Evolutionary conservation across 2,797 vertebrate species (phyloP).

Genomic region (Crenichthys baileyi): DNA sequence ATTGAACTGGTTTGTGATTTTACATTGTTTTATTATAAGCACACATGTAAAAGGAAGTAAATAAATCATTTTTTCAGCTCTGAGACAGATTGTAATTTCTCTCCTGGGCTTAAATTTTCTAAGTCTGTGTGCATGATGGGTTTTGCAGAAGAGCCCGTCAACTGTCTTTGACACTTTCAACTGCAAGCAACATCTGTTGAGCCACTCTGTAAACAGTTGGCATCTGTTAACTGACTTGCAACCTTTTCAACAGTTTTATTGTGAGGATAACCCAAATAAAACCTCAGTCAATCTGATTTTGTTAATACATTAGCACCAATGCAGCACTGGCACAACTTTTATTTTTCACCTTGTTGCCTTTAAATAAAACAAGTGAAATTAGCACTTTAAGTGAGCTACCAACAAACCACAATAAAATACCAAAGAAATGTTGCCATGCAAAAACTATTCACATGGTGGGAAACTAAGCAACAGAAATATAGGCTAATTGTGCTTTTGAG

Average conservation of each 20-base stretch:
- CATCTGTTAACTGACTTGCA: not conserved
- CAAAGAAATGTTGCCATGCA: not conserved
- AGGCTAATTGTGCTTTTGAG: not conserved
- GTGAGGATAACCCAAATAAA: not conserved
- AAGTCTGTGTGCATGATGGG: not conserved
- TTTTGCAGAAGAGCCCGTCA: conserved; percentile 1
- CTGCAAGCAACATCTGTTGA: conserved; percentile 7
- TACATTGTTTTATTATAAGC: not conserved
- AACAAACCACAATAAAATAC: not conserved
- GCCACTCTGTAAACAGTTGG: conserved; percentile 8
- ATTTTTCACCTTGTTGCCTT: not conserved
- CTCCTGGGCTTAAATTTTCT: not conserved
- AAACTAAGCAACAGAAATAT: not conserved
- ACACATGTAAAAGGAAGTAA: not conserved
- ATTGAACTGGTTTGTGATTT: not conserved
- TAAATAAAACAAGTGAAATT: not conserved
- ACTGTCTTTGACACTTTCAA: conserved; percentile 4
- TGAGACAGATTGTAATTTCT: not conserved
- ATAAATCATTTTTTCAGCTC: not conserved
- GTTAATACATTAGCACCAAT: not conserved
- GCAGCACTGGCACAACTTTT: not conserved
- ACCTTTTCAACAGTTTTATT: not conserved
- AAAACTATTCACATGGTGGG: not conserved
- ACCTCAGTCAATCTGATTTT: not conserved
- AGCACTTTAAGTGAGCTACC: not conserved